These are phyloP conservation scores for Microtus richardsoni DNA, from an alignment of 2,113 vertebrate genomes.

Conservation along the genomic window DNA sequence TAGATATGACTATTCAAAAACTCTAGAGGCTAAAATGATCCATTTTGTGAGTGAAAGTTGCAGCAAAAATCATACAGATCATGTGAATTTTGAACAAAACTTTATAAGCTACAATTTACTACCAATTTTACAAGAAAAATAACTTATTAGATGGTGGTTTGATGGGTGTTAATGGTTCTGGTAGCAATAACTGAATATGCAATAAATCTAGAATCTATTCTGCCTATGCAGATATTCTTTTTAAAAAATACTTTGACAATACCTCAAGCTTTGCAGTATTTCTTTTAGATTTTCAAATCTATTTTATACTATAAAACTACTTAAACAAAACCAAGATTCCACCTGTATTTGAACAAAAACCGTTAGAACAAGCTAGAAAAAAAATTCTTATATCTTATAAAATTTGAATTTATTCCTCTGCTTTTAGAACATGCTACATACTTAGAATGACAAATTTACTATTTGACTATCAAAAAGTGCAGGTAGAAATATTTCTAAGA, in stretches of 20 bases:
- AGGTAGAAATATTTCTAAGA: not conserved
- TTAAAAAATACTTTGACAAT: not conserved
- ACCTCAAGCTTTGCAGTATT: not conserved
- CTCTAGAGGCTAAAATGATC: not conserved
- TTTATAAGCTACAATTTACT: not conserved
- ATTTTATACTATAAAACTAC: not conserved
- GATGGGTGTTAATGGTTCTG: not conserved
- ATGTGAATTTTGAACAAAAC: constrained; percentile 24
- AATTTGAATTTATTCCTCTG: not conserved
- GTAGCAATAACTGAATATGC: not conserved
- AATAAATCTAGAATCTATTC: not conserved
- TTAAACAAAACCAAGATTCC: not conserved
- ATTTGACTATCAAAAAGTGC: not conserved
- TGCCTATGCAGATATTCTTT: not conserved
- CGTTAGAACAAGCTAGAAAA: not conserved
- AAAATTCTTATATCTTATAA: not conserved
- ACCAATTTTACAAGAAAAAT: not conserved
- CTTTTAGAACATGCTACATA: not conserved
- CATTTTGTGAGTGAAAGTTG: not conserved
- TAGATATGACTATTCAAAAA: not conserved
- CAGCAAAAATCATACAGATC: not conserved
- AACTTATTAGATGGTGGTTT: not conserved
- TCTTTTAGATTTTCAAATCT: not conserved
- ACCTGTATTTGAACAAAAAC: not conserved
- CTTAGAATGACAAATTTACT: not conserved